Conservation (phyloP, 2,113 vertebrate species). For the Sander lucioperca region DNA sequence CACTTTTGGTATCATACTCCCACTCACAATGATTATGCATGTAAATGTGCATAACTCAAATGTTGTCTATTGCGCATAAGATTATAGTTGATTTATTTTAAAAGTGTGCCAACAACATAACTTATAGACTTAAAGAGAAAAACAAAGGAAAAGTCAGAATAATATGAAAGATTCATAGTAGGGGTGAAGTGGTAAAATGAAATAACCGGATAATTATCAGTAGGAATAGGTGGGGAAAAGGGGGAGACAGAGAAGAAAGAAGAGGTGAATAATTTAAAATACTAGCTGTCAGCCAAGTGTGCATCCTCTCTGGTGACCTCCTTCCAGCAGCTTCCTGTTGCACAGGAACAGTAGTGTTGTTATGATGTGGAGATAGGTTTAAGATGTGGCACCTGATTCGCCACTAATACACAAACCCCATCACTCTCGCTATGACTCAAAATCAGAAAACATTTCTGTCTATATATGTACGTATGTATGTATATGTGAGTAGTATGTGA, state of each 20-base stretch:
- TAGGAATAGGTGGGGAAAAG: neutral
- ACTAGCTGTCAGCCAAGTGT: conserved; percentile 14
- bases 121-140: neutral
- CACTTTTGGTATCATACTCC: neutral
- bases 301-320: conserved; percentile 28
- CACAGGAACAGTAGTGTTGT: conserved; percentile 42
- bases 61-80: neutral
- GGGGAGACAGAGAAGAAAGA: conserved; percentile 2
- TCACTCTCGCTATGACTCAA: neutral
- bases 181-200: neutral
- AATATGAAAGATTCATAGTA: neutral
- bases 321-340: conserved; percentile 67
- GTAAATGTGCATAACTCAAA: neutral
- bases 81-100: neutral
- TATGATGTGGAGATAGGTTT: neutral
- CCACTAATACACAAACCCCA: neutral
- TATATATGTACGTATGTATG: neutral
- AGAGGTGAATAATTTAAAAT: conserved; percentile 12
- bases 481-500: neutral
- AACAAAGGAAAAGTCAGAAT: neutral
- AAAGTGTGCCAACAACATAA: neutral
- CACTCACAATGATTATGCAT: neutral
- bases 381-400: conserved; percentile 14
- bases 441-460: neutral
- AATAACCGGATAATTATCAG: neutral